Evolutionary conservation across 2,888 invertebrate species (phyloP).

Genomic region (Polietes domitor): DNA sequence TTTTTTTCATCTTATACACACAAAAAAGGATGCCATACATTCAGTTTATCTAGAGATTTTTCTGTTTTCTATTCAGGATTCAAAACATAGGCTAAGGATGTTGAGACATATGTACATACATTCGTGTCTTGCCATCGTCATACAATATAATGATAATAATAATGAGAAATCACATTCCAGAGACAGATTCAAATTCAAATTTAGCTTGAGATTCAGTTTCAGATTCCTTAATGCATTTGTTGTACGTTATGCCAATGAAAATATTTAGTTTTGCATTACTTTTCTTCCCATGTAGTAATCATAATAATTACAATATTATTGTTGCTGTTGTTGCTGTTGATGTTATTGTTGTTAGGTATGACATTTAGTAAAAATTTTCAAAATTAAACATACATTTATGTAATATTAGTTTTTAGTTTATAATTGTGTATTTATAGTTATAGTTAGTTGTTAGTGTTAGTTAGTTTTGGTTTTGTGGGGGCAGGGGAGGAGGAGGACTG

Average conservation of each 20-base stretch:
- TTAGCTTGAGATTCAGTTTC: background rate
- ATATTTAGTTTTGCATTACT: background rate
- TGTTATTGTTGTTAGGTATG: conserved; percentile 12
- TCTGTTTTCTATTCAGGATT: background rate
- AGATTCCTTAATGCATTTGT: conserved; percentile 21
- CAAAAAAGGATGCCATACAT: conserved; percentile 8
- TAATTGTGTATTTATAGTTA: conserved; percentile 19
- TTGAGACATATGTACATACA: background rate
- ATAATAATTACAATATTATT: conserved; percentile 11
- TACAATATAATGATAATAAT: background rate
- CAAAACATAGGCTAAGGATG: too few relatives aligned
- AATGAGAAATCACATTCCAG: background rate
- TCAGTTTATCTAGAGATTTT: conserved; percentile 9
- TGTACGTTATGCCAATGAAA: conserved; percentile 3
- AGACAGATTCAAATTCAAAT: background rate
- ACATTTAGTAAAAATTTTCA: conserved; percentile 33
- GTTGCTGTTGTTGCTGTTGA: background rate
- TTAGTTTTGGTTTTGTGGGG: background rate
- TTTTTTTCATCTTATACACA: conserved; percentile 4
- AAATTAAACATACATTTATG: conserved; percentile 35
- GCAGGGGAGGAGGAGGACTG: too few relatives aligned
- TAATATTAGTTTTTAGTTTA: conserved; percentile 17
- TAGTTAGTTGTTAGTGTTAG: background rate
- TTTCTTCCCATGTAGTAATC: background rate
- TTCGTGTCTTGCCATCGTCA: too few relatives aligned